phyloP scores from a whole-genome alignment of 1,140 invertebrate species.

The Mactra quadrangularis region DNA sequence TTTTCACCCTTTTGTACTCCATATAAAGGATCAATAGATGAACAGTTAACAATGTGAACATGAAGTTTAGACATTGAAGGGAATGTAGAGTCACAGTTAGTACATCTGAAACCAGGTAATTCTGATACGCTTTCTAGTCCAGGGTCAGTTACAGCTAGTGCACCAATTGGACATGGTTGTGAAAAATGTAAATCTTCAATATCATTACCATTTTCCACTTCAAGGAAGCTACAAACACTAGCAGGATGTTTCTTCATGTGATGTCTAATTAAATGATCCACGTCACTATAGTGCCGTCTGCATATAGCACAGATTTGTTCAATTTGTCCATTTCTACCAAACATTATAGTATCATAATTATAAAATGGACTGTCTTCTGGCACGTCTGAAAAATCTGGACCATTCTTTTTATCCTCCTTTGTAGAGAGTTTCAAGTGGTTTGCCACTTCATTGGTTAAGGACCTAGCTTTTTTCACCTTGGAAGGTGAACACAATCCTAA shows the following conservation, averaged over 20 bases:
- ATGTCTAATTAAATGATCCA: conserved; percentile 67
- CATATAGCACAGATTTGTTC: conserved; percentile 69
- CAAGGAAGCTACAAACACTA: conserved; percentile 66
- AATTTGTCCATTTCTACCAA: conserved; percentile 71
- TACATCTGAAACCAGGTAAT: conserved; percentile 69
- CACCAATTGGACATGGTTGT: conserved; percentile 62
- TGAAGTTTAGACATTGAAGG: conserved; percentile 69
- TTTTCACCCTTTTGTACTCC: conserved; percentile 37
- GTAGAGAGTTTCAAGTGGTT: neutral
- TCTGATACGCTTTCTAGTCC: conserved; percentile 56
- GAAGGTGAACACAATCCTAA: conserved; percentile 1
- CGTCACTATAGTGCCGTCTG: conserved; percentile 64
- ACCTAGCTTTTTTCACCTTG: neutral
- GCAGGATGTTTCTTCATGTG: conserved; percentile 74
- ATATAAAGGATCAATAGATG: conserved; percentile 50
- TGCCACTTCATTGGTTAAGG: conserved; percentile 2
- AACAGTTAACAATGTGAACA: conserved; percentile 72
- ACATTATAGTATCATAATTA: conserved; percentile 68
- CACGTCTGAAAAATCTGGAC: conserved; percentile 26
- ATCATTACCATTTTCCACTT: conserved; percentile 65
- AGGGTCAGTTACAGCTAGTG: conserved; percentile 65
- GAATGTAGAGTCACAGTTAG: conserved; percentile 67
- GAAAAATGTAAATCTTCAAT: conserved; percentile 67
- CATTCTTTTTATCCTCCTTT: neutral
- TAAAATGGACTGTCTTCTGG: conserved; percentile 52